A percentile compares a stretch with the other conserved stretches of the same genome.
phyloP scores from a whole-genome alignment of 2,113 vertebrate species.

The Mastomys natalensis region DNA sequence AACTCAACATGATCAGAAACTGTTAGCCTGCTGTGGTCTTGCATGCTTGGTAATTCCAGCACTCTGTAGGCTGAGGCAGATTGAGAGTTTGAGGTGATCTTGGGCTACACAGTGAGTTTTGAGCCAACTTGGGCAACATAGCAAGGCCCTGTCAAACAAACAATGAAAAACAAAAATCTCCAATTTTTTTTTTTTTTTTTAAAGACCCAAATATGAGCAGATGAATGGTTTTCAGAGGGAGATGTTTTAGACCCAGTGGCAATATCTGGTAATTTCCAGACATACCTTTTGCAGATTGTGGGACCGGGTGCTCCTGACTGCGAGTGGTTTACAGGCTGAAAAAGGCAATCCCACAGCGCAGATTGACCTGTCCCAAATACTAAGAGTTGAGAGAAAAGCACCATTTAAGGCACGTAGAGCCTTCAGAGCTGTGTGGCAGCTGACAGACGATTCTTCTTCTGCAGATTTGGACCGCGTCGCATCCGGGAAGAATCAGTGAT shows the following conservation, averaged over 20 bases:
- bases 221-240: neutral
- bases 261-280: neutral
- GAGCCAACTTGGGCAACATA: neutral
- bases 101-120: neutral
- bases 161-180: neutral
- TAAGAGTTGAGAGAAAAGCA: neutral
- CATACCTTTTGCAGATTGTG: neutral
- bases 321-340: neutral
- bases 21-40: neutral
- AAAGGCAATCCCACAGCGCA: neutral
- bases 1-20: neutral
- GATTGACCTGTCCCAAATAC: neutral
- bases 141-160: neutral
- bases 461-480: slow-evolving; percentile 94
- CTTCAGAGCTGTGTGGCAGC: neutral
- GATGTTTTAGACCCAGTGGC: neutral
- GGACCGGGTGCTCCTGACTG: neutral
- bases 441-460: neutral
- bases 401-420: neutral
- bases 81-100: neutral
- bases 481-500: slow-evolving; percentile 92
- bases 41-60: too few relatives aligned
- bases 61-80: neutral
- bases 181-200: neutral
- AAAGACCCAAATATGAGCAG: neutral